phyloP scores from a whole-genome alignment of 2,797 vertebrate genomes.

The Serranus cabrilla region DNA sequence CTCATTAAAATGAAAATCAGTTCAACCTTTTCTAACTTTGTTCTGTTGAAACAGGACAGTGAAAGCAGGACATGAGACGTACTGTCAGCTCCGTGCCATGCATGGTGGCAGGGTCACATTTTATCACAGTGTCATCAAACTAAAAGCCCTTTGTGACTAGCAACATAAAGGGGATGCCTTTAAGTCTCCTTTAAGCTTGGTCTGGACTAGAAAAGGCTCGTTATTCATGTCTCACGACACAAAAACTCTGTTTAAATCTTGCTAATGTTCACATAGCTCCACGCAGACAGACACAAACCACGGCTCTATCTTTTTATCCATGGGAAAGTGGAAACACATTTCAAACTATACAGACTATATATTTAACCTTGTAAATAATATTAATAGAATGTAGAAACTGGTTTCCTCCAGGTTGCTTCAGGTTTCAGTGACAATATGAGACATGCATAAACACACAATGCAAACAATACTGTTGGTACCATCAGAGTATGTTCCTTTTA shows the following conservation, averaged over 20 bases:
- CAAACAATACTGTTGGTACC: neutral
- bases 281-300: neutral
- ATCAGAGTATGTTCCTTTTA: neutral
- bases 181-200: constrained; percentile 3
- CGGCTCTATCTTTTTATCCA: neutral
- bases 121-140: constrained; percentile 20
- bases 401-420: neutral
- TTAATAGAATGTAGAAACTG: neutral
- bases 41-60: neutral
- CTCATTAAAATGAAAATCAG: constrained; percentile 49
- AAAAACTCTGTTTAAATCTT: constrained; percentile 8
- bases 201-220: neutral
- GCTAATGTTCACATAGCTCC: neutral
- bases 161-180: neutral
- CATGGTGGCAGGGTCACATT: constrained; percentile 17
- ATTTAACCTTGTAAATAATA: neutral
- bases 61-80: neutral
- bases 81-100: neutral
- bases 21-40: constrained; percentile 14
- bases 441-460: neutral
- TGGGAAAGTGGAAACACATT: neutral
- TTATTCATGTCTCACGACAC: neutral
- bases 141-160: constrained; percentile 14
- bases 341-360: neutral
- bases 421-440: neutral